These are phyloP conservation scores for Cetoscarus ocellatus DNA, from an alignment of 2,797 vertebrate genomes.

Conservation along the genomic window DNA sequence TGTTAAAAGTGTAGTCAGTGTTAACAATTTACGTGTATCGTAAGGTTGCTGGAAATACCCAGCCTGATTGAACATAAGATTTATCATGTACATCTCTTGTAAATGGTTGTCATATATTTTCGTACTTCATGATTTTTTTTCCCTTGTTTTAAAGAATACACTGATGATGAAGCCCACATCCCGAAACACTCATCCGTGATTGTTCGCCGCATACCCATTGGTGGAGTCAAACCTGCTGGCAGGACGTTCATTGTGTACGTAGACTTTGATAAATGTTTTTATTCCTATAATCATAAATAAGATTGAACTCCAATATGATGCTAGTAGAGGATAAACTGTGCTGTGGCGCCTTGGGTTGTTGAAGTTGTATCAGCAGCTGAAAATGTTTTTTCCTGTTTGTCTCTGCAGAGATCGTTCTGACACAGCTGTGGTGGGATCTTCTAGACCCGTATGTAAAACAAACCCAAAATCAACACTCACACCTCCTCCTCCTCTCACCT, in stretches of 20 bases:
- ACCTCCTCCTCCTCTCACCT: conserved; percentile 60
- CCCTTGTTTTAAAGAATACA: conserved; percentile 87
- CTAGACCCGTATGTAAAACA: conserved; percentile 99
- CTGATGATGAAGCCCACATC: conserved; percentile 93
- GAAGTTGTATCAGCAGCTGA: background rate
- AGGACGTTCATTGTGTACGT: conserved; percentile 98
- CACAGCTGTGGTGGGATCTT: conserved; percentile 94
- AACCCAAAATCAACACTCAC: conserved; percentile 78
- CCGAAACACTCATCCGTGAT: conserved; percentile 97
- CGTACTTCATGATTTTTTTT: background rate
- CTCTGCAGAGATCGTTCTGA: conserved; percentile 98
- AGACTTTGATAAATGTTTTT: background rate
- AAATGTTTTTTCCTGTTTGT: conserved; percentile 31
- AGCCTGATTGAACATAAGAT: too few relatives aligned
- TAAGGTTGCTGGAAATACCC: too few relatives aligned
- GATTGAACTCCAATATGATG: too few relatives aligned
- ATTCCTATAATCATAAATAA: background rate
- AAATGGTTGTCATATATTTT: too few relatives aligned
- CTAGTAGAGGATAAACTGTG: background rate
- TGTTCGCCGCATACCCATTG: conserved; percentile 95
- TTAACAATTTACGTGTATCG: too few relatives aligned
- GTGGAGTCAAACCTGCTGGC: conserved; percentile 96
- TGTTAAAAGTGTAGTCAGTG: too few relatives aligned
- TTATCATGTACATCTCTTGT: too few relatives aligned
- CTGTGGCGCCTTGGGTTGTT: background rate